Conservation (phyloP, 1,140 invertebrate genomes). For the Sycophila sp. region DNA sequence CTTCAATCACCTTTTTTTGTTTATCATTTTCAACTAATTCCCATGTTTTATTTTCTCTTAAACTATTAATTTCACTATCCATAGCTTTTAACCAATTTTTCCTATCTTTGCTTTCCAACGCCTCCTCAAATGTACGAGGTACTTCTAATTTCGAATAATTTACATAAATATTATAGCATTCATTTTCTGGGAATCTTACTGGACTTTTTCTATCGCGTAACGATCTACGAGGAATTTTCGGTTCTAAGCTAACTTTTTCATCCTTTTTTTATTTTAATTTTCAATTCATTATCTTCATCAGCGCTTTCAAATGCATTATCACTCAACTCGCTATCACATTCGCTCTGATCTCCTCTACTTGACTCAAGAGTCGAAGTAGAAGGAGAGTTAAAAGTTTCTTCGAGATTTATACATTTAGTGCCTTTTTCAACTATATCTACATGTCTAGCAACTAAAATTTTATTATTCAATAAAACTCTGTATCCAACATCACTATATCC, state of each 20-base stretch:
- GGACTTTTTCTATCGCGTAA: neutral
- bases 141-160: constrained; percentile 20
- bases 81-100: constrained; percentile 34
- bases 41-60: constrained; percentile 42
- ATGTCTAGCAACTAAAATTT: neutral
- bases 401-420: neutral
- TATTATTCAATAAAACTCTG: neutral
- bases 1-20: constrained; percentile 33
- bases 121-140: constrained; percentile 26
- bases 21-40: constrained; percentile 29
- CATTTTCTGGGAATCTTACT: neutral
- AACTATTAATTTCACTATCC: constrained; percentile 29
- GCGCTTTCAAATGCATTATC: neutral
- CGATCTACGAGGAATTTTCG: neutral
- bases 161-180: neutral
- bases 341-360: neutral
- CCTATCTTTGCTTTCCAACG: constrained; percentile 16
- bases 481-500: constrained; percentile 1
- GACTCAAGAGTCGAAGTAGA: neutral
- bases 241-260: neutral
- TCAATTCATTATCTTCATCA: neutral
- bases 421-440: neutral
- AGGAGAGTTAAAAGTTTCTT: neutral
- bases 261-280: neutral
- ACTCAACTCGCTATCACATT: neutral